phyloP scores from a whole-genome alignment of 2,797 vertebrate species.

The Phoeniculus purpureus region DNA sequence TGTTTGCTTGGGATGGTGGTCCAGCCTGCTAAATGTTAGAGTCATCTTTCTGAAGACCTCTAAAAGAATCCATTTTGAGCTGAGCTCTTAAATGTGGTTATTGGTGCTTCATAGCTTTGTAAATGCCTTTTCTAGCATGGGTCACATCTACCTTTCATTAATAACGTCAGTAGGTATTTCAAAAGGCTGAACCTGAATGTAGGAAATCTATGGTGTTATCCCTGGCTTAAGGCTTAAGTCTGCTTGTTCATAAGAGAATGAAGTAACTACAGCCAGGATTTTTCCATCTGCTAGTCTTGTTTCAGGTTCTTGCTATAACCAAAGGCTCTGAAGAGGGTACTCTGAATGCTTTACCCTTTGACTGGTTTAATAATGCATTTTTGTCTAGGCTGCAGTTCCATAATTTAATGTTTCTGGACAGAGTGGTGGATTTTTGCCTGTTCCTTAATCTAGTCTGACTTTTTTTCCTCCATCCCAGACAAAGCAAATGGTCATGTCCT shows the following conservation, averaged over 20 bases:
- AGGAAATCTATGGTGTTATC: neutral
- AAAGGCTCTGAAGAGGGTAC: neutral
- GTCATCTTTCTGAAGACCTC: neutral
- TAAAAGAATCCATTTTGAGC: neutral
- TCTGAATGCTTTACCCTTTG: neutral
- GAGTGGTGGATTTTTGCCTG: neutral
- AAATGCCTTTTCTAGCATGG: neutral
- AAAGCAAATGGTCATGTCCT: neutral
- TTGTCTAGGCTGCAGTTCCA: neutral
- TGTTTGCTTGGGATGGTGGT: neutral
- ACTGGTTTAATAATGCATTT: neutral
- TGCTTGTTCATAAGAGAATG: neutral
- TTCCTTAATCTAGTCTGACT: neutral
- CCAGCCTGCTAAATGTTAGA: neutral
- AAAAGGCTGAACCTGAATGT: neutral
- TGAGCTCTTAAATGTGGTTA: neutral
- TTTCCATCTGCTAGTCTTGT: neutral
- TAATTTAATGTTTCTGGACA: rapidly evolving
- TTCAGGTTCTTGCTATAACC: neutral
- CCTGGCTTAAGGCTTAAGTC: neutral
- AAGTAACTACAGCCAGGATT: neutral
- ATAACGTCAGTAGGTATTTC: neutral
- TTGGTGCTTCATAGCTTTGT: neutral
- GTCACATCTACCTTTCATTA: neutral
- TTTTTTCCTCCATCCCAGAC: neutral